phyloP scores from a whole-genome alignment of 2,113 vertebrate genomes.

The Opisthocomus hoazin region DNA sequence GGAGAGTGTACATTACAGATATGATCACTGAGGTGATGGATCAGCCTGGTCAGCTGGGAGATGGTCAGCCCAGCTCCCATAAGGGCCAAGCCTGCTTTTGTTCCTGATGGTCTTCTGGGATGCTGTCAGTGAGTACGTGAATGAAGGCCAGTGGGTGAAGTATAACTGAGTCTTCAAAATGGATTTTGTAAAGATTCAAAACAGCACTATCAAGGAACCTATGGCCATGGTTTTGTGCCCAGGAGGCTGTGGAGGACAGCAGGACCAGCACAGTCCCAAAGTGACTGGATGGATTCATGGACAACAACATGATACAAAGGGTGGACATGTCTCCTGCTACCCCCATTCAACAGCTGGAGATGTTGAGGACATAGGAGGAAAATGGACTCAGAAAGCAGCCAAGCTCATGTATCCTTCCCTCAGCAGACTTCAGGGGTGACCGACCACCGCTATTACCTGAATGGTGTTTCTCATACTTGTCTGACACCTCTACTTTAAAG shows the following conservation, averaged over 20 bases:
- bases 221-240: background rate
- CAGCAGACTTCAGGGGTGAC: background rate
- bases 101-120: background rate
- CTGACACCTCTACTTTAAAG: background rate
- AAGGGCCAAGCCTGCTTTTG: background rate
- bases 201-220: background rate
- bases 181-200: background rate
- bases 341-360: background rate
- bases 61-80: background rate
- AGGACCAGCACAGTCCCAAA: background rate
- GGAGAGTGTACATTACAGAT: background rate
- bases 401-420: background rate
- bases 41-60: background rate
- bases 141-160: background rate
- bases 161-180: background rate
- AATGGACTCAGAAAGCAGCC: background rate
- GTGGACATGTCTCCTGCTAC: accelerated
- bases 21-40: background rate
- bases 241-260: background rate
- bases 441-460: accelerated
- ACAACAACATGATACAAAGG: background rate
- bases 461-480: accelerated
- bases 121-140: accelerated
- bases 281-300: background rate
- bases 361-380: background rate